phyloP scores from a whole-genome alignment of 92 coral and sea anemone genomes.

The Paragorgia papillata region DNA sequence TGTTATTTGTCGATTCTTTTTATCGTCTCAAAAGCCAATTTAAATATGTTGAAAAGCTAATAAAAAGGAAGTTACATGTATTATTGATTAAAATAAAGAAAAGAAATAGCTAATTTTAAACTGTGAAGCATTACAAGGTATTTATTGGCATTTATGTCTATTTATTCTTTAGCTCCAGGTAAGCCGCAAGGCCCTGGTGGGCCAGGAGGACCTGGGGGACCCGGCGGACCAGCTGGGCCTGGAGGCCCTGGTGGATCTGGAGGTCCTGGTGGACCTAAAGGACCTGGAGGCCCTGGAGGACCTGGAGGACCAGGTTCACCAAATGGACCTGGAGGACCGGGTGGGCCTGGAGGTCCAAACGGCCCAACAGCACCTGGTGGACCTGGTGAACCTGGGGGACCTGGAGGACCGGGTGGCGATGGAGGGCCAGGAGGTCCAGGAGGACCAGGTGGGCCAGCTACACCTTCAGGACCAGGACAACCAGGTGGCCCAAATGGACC shows the following conservation, averaged over 20 bases:
- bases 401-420: conserved; percentile 63
- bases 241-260: conserved; percentile 59
- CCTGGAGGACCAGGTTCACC: conserved; percentile 73
- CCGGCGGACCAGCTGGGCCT: conserved; percentile 46
- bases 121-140: too few relatives aligned
- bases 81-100: too few relatives aligned
- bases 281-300: conserved; percentile 63
- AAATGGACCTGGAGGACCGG: conserved; percentile 63
- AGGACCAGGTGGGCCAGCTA: conserved; percentile 63
- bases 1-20: too few relatives aligned
- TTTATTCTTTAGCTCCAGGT: conserved; percentile 52
- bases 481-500: conserved; percentile 46
- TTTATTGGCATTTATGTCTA: too few relatives aligned
- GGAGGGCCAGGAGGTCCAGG: conserved; percentile 54
- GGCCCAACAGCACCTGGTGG: conserved; percentile 71
- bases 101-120: too few relatives aligned
- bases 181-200: conserved; percentile 55
- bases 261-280: conserved; percentile 66
- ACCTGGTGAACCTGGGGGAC: conserved; percentile 71
- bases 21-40: too few relatives aligned
- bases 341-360: conserved; percentile 64
- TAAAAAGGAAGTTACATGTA: too few relatives aligned
- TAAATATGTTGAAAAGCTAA: too few relatives aligned
- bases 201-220: conserved; percentile 27
- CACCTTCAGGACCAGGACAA: conserved; percentile 70